Percentiles rank a stretch among this genome's conserved stretches.
Conservation (phyloP, 2,797 vertebrate genomes). For the Periparus ater region DNA sequence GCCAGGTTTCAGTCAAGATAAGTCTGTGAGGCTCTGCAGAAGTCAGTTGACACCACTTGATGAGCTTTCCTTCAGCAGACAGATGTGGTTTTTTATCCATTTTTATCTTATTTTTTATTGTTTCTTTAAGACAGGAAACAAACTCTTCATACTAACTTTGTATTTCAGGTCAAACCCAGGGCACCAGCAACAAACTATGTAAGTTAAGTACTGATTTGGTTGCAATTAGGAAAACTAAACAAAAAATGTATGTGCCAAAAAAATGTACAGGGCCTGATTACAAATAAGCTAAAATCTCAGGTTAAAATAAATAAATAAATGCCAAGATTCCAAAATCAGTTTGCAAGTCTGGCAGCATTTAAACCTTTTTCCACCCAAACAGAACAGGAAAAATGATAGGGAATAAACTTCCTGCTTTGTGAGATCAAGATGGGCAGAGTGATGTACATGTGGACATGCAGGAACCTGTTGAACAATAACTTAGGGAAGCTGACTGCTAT, state of each 20-base stretch:
- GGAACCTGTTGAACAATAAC: background rate
- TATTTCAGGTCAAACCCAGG: background rate
- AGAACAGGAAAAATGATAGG: background rate
- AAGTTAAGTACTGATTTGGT: background rate
- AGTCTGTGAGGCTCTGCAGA: background rate
- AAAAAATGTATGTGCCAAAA: background rate
- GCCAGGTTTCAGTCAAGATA: background rate
- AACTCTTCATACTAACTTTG: background rate
- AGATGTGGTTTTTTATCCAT: background rate
- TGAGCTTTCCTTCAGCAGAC: background rate
- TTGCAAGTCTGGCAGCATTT: background rate
- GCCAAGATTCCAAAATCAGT: background rate
- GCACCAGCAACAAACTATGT: background rate
- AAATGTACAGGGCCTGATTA: background rate
- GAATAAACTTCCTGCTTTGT: background rate
- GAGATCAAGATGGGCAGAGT: background rate
- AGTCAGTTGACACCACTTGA: background rate
- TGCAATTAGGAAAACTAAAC: background rate
- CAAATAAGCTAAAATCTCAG: background rate
- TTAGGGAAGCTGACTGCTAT: background rate
- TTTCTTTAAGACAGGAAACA: background rate
- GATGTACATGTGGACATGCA: background rate
- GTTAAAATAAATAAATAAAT: background rate
- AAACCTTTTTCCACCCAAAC: accelerated
- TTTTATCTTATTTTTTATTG: too few species aligned